Conservation (phyloP, 2,888 invertebrate species). For the Drosophila cyrtoloma region DNA sequence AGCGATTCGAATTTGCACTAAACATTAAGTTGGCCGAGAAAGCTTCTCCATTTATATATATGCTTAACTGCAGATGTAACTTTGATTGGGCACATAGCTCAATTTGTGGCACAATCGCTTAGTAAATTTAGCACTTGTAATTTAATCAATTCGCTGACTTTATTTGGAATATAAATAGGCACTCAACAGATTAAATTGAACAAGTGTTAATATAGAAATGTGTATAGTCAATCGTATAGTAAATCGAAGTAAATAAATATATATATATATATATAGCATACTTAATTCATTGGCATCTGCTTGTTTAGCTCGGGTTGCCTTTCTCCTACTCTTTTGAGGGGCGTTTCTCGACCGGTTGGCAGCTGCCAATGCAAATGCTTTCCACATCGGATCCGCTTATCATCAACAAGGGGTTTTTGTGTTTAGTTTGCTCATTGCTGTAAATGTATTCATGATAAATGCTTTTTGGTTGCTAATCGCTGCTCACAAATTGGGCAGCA, state of each 20-base stretch:
- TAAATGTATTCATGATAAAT: constrained; percentile 25
- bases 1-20: neutral
- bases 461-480: constrained; percentile 23
- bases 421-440: constrained; percentile 7
- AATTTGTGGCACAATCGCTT: neutral
- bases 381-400: constrained; percentile 27
- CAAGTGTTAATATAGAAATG: neutral
- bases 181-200: neutral
- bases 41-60: neutral
- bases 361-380: constrained; percentile 5
- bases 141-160: neutral
- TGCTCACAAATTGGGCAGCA: constrained; percentile 33
- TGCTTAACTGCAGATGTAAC: neutral
- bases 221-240: neutral
- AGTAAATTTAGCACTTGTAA: neutral
- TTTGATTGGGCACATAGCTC: neutral
- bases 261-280: too few relatives aligned
- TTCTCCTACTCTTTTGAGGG: constrained; percentile 17
- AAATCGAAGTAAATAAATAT: too few relatives aligned
- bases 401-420: constrained; percentile 10
- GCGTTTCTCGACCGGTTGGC: constrained; percentile 44
- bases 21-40: neutral
- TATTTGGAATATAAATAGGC: neutral
- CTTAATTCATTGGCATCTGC: neutral
- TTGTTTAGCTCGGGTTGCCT: constrained; percentile 8